phyloP scores from a whole-genome alignment of 2,113 vertebrate genomes.

The Perca flavescens region DNA sequence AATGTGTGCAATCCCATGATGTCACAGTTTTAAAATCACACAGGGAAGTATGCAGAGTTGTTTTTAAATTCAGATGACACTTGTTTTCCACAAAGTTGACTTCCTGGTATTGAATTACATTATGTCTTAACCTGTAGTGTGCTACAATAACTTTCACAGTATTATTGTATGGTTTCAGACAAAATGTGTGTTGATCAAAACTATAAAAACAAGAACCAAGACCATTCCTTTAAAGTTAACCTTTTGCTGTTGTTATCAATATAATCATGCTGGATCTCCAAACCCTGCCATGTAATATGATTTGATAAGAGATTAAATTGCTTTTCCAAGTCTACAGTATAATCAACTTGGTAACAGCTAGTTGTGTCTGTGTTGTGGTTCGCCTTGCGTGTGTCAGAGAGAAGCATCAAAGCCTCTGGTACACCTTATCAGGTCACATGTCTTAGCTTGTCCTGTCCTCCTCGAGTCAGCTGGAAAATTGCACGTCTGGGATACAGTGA shows the following conservation, averaged over 20 bases:
- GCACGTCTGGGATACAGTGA: conserved; percentile 44
- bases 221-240: background rate
- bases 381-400: conserved; percentile 27
- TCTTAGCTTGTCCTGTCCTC: conserved; percentile 54
- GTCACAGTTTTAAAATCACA: conserved; percentile 48
- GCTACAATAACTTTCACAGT: background rate
- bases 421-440: conserved; percentile 36
- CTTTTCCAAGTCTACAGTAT: conserved; percentile 1
- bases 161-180: background rate
- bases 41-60: background rate
- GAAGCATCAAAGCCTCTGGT: conserved; percentile 50
- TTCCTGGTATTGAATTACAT: background rate
- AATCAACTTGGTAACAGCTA: background rate
- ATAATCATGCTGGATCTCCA: background rate
- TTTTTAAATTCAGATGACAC: background rate
- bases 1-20: conserved; percentile 29
- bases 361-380: conserved; percentile 43
- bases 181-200: background rate
- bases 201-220: background rate
- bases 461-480: conserved; percentile 63
- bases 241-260: background rate
- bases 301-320: conserved; percentile 34
- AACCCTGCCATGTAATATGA: background rate
- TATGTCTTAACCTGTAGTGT: background rate
- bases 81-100: background rate